Evolutionary conservation across 2,888 invertebrate species (phyloP), one percentile per base, ranked within the genome.

Genomic region (Noctuana brunneofusca): DNA sequence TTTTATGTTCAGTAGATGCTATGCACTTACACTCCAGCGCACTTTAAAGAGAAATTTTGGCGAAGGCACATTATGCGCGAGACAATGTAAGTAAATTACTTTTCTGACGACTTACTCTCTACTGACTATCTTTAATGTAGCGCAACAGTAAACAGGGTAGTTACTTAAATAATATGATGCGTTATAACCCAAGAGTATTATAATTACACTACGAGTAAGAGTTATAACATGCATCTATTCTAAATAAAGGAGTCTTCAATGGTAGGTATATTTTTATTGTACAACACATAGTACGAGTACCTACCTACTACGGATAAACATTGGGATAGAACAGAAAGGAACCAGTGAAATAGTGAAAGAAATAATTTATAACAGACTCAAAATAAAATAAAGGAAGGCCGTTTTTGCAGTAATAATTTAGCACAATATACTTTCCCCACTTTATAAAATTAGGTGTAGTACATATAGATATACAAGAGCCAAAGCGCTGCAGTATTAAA

Each of bases 51-150:
- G 57, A 49, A 32, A 49, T 58, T 58, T 58, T 50, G 27, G 27
- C 11, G 50, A 50, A 50, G 24, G 27, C 49, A 27, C 27, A 46
- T 22, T 46, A 46, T 52, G 14, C 43, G 46, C 53, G 22, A 46
- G 46, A 60, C 59, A 60, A 54, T 60, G 53, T 60, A 46, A 46
- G 59, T 54, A 60, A 59, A 59, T 59, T 52, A 59, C 59, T 53
- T 52, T 60, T 54, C 46, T 54, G 46, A 54, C 32, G 22, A 53
- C 59, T 53, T 54, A 53, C 46, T 60, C 53, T 46, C 16, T 16
- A 27, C 20, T 30, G 20, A 59, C 46, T 46, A 53, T 46, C 52
- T 35, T 60, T 60, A 54, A 53, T 60, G 53, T 54, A 16, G 32
- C 59, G 16, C 22, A 58, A 50, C 27, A 53, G 43, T 52, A 32